These are phyloP conservation scores for Hedya salicella DNA, from an alignment of 2,888 invertebrate genomes.

Conservation along the genomic window DNA sequence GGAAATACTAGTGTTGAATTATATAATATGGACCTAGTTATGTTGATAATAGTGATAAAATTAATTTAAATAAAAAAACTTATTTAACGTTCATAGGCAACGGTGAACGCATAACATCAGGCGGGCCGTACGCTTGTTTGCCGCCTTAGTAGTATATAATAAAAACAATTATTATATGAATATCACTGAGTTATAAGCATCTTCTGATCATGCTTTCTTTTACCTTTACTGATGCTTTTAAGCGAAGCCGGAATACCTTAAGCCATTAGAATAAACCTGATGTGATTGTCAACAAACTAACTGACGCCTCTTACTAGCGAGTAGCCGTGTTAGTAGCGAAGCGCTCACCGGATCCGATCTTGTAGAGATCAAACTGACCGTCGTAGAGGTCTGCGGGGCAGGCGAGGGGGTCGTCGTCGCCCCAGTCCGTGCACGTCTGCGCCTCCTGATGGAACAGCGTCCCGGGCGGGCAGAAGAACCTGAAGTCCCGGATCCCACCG, in stretches of 20 bases:
- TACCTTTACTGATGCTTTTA: neutral
- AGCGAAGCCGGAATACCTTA: neutral
- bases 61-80: too few relatives aligned
- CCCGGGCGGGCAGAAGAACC: slow-evolving; percentile 95
- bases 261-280: too few relatives aligned
- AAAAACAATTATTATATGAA: too few relatives aligned
- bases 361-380: slow-evolving; percentile 94
- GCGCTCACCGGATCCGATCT: slow-evolving; percentile 89
- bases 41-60: too few relatives aligned
- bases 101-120: too few relatives aligned
- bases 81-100: too few relatives aligned
- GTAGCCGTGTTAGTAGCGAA: slow-evolving; percentile 76
- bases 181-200: too few relatives aligned
- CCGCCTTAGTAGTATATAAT: too few relatives aligned
- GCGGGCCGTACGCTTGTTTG: too few relatives aligned
- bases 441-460: slow-evolving; percentile 96
- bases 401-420: slow-evolving; percentile 89
- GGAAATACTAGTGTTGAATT: too few relatives aligned
- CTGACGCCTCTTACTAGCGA: slow-evolving; percentile 46
- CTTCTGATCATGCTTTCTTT: neutral
- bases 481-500: slow-evolving; percentile 91
- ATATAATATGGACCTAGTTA: too few relatives aligned
- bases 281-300: slow-evolving; percentile 9
- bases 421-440: slow-evolving; percentile 96
- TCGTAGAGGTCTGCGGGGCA: slow-evolving; percentile 93